These are phyloP conservation scores for Pherbina coryleti DNA, from an alignment of 2,888 invertebrate genomes.

Conservation along the genomic window DNA sequence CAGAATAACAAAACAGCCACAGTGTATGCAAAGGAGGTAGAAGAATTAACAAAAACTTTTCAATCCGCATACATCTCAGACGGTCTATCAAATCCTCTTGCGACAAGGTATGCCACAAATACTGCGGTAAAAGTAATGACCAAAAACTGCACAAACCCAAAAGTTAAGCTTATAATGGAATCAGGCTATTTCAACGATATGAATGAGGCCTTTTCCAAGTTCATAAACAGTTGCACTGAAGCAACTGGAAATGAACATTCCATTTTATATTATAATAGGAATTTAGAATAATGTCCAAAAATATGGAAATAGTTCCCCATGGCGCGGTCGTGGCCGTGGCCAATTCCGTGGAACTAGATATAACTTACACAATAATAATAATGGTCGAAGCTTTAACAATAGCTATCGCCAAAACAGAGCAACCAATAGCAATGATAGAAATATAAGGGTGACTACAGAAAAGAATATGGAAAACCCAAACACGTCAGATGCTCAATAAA, in stretches of 20 bases:
- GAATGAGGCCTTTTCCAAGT: background rate
- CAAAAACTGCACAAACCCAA: background rate
- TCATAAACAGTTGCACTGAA: background rate
- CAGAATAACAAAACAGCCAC: background rate
- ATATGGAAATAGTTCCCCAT: background rate
- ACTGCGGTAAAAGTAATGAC: too few relatives aligned
- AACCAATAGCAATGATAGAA: background rate
- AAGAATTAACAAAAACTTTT: background rate
- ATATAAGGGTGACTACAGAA: background rate
- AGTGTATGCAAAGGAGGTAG: background rate
- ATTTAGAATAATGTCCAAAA: background rate
- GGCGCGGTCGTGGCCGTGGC: background rate
- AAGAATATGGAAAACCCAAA: background rate
- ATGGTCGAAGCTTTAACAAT: background rate
- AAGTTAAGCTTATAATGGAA: background rate
- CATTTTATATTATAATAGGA: background rate
- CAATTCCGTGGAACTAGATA: background rate
- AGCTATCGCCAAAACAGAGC: background rate
- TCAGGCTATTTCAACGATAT: background rate
- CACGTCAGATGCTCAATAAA: background rate
- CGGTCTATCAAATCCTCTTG: background rate
- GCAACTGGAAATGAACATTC: background rate
- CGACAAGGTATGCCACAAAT: too few relatives aligned
- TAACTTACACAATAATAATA: background rate
- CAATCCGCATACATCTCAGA: background rate